Percentiles rank a stretch among this genome's conserved stretches.
phyloP scores from a whole-genome alignment of 2,113 vertebrate species.

The Clinocottus analis region DNA sequence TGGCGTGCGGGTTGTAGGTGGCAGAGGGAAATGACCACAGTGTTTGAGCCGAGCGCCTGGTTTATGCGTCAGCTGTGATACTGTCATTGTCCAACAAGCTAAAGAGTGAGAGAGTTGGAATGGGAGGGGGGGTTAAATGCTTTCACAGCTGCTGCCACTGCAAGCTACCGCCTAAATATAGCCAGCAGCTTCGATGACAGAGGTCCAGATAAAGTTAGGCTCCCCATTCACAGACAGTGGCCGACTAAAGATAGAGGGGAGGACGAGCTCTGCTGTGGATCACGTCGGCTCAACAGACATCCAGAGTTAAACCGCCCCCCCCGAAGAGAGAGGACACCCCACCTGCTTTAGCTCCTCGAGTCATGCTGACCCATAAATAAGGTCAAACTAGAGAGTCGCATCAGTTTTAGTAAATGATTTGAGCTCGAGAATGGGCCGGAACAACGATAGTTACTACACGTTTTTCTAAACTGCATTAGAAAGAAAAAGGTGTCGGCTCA shows the following conservation, averaged over 20 bases:
- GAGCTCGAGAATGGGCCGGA: not conserved
- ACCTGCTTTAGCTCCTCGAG: constrained; percentile 39
- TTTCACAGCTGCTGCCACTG: constrained; percentile 78
- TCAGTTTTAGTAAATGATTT: constrained; percentile 2
- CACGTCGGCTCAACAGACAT: constrained; percentile 62
- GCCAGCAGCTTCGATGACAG: constrained; percentile 71
- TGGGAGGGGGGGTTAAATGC: constrained; percentile 50
- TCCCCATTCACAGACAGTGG: constrained; percentile 68
- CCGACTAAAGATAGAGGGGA: constrained; percentile 74
- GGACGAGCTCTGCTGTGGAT: constrained; percentile 56
- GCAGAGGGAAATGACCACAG: constrained; percentile 42
- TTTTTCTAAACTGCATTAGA: not conserved
- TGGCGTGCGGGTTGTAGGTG: constrained; percentile 24
- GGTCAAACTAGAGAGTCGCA: constrained; percentile 21
- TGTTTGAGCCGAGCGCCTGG: constrained; percentile 12
- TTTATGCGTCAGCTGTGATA: constrained; percentile 41
- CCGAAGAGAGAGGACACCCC: constrained; percentile 53
- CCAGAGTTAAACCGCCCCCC: constrained; percentile 49
- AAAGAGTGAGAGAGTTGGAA: constrained; percentile 50
- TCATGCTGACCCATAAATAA: constrained; percentile 34
- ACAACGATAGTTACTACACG: too few relatives aligned
- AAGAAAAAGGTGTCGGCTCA: not conserved
- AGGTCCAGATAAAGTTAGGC: constrained; percentile 76
- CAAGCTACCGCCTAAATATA: constrained; percentile 79
- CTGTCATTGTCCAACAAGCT: constrained; percentile 66